phyloP scores from a whole-genome alignment of 2,888 invertebrate species.

The Ceriagrion tenellum region DNA sequence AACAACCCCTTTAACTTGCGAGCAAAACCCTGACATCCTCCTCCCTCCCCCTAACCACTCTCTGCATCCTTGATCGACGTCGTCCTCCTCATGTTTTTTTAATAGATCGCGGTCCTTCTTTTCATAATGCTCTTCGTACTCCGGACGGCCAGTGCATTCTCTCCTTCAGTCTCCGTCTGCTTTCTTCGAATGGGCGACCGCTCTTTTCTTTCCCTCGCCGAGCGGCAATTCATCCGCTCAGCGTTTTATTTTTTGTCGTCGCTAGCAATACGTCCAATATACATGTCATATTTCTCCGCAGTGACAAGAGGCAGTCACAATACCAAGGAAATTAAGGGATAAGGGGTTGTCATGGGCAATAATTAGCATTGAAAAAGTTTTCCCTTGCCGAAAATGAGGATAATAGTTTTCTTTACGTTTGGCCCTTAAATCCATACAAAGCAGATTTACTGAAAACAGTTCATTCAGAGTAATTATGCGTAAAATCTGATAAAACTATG shows the following conservation, averaged over 20 bases:
- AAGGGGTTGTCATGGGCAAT: not conserved
- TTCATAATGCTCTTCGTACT: not conserved
- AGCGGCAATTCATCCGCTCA: not conserved
- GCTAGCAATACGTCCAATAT: constrained; percentile 48
- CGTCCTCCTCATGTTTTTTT: not conserved
- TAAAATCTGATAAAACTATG: too few relatives aligned
- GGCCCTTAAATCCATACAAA: too few relatives aligned
- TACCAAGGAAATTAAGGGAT: not conserved
- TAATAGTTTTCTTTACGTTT: too few relatives aligned
- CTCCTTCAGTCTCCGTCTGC: not conserved
- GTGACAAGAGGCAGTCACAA: constrained; percentile 16
- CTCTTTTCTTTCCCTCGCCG: not conserved
- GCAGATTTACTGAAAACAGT: too few relatives aligned
- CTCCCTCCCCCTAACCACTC: not conserved
- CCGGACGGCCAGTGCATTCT: not conserved
- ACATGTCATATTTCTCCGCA: constrained; percentile 22
- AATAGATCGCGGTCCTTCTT: not conserved
- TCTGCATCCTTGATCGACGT: constrained; percentile 5
- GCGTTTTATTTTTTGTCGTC: not conserved
- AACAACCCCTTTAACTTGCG: not conserved
- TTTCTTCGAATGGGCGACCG: not conserved
- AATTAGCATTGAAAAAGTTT: not conserved
- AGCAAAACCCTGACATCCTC: not conserved
- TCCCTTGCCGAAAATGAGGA: not conserved
- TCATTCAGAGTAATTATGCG: too few relatives aligned